Evolutionary conservation across 2,888 invertebrate genomes (phyloP).

Genomic region (Fissipunctia ypsillon): DNA sequence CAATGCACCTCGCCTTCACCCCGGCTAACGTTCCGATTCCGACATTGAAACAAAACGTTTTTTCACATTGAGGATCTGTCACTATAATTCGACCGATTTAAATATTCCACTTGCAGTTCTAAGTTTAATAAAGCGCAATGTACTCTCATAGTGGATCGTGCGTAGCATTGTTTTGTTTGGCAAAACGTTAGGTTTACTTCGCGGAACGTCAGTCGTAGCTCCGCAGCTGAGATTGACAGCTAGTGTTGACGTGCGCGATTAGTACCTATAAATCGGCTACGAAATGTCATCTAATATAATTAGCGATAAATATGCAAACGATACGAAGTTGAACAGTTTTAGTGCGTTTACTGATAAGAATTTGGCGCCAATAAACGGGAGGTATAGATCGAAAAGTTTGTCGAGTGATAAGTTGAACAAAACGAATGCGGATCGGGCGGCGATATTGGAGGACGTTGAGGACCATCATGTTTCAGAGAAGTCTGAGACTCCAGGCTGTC

Average conservation of each 20-base stretch:
- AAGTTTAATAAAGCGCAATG: constrained; percentile 68
- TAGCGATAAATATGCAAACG: constrained; percentile 84
- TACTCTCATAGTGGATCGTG: constrained; percentile 75
- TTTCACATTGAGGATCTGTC: constrained; percentile 58
- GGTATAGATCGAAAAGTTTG: constrained; percentile 87
- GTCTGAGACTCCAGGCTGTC: constrained; percentile 86
- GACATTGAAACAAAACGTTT: constrained; percentile 74
- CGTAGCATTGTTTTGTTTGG: constrained; percentile 80
- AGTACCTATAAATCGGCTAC: constrained; percentile 70
- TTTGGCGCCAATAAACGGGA: constrained; percentile 81
- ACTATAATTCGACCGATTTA: constrained; percentile 69
- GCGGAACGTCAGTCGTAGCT: constrained; percentile 79
- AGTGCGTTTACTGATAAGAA: constrained; percentile 85
- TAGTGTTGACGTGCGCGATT: constrained; percentile 78
- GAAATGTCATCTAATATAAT: constrained; percentile 87
- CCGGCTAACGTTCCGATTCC: constrained; percentile 70
- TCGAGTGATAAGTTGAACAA: constrained; percentile 89
- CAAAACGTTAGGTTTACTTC: constrained; percentile 81
- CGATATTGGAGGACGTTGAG: constrained; percentile 87
- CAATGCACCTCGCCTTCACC: constrained; percentile 73
- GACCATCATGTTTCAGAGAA: constrained; percentile 83
- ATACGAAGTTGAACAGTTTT: constrained; percentile 84
- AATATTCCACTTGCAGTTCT: constrained; percentile 62
- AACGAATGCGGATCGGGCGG: constrained; percentile 85
- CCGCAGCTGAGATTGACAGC: constrained; percentile 82